Base-by-base conservation (phyloP, 1,140 invertebrate species). In the Oryzaephilus surinamensis region DNA sequence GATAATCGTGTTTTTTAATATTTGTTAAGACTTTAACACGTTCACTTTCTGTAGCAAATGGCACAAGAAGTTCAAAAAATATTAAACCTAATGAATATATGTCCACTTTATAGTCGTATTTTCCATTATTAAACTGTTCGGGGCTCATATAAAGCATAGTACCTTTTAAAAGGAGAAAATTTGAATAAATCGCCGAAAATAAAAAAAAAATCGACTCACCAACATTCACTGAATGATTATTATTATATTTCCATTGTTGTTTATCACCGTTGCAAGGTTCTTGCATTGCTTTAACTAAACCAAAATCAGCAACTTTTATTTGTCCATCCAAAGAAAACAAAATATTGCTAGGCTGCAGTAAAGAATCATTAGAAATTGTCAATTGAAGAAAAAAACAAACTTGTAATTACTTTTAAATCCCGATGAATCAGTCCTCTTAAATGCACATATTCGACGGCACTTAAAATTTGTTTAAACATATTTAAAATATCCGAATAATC, bases 121-220 rank as follows among this genome's bases (percentile, higher is more conserved):
- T 66, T 40, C 76, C 70, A 1, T 83, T 80, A 7, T 69, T 64
- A 8, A 82, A 66, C 67, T 97, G 94, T 64, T 99, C 95, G 14
- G 93, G 94, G 39, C 92, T 95, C 93, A 97, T 97, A 60, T 99
- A 99, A 1, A 97, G 65, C 23, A 85, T 78, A 1, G 95, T 98
- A 11, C 94, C 91, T 70, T 21, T 21, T 10, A 21, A 21, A 21
- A 6, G n/a, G n/a, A n/a, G 20, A 21, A 21, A 21, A 6, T 21
- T 6, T 21, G 6, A 10, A 21, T 6, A 21, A 45, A 29, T 29
- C 6, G 11, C 1, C 1, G 11, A 29, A 8, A 8, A 18, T 0
- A 41, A 33, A 28, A 19, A 32, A 23, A 23, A 8, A 13, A 4
- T 72, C 0, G 35, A 55, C 65, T 63, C 37, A 68, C 69, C 74